phyloP scores from a whole-genome alignment of 2,113 vertebrate species.

The Zosterops lateralis region DNA sequence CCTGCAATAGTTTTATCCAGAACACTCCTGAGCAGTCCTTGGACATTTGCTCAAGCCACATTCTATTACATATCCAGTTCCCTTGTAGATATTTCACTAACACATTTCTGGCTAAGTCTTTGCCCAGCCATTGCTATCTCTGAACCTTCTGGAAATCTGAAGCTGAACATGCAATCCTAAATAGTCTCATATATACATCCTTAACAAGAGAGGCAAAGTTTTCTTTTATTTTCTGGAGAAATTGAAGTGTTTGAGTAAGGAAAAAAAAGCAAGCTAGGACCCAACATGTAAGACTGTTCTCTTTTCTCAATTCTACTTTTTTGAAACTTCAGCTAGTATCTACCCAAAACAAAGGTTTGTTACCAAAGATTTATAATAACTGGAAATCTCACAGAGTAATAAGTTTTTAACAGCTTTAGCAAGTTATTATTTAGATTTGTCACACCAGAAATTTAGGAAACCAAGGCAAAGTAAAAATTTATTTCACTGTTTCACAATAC shows the following conservation, averaged over 20 bases:
- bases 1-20: not conserved
- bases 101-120: not conserved
- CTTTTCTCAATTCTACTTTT: not conserved
- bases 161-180: not conserved
- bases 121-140: not conserved
- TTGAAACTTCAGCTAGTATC: not conserved
- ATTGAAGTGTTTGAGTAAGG: not conserved
- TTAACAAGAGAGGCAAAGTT: not conserved
- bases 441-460: not conserved
- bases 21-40: not conserved
- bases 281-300: not conserved
- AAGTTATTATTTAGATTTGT: not conserved
- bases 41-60: not conserved
- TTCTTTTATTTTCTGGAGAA: not conserved
- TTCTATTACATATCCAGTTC: not conserved
- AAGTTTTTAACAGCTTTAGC: not conserved
- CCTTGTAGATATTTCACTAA: not conserved
- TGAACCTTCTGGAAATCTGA: not conserved
- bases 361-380: not conserved
- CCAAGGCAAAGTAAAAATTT: slow-evolving; percentile 58
- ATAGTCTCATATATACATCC: not conserved
- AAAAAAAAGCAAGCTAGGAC: not conserved
- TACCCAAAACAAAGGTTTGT: not conserved
- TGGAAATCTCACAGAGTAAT: not conserved
- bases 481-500: slow-evolving; percentile 54